Base-by-base conservation (phyloP, 2,888 invertebrate species). In the Tromatobia lineatoria region DNA sequence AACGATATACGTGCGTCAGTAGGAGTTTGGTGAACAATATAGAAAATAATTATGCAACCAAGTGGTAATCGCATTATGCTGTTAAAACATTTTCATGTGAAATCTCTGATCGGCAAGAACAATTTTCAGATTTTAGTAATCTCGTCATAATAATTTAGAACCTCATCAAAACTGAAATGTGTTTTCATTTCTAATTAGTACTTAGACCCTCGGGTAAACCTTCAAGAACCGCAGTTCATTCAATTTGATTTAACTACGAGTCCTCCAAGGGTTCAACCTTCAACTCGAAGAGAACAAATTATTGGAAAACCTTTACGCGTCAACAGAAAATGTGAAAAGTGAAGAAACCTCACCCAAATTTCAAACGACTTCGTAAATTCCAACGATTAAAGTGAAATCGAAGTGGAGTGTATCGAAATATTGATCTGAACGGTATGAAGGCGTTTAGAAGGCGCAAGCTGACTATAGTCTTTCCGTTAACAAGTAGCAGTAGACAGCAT, bases 1-100 rank as follows among this genome's bases (percentile, higher is more conserved):
- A 79, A 71, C 61, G 71, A 79, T 71, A 79, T 54, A 52, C 47
- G 50, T 42, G 61, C 64, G 61, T 64, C 70, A 54, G n/a, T 66
- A 15, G 64, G 38, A 34, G 18, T 29, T 61, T 34, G 18, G 18
- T 18, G 7, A 34, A n/a, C 45, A 25, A 69, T 45, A n/a, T 11
- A n/a, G 38, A 7, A 64, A 61, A 57, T 29, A 25, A 67, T 23
- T 25, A 73, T 47, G 25, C n/a, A 42, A 25, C n/a, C 45, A 20
- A 59, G 29, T 8, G 23, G 34, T n/a, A n/a, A 7, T 38, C 18
- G 10, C 23, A 23, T 10, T 10, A 54, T 10, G 13, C 8, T 15
- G 45, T n/a, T 54, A 20, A 54, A 23, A 2, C 3, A 25, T 23
- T 23, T 20, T 15, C 7, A 10, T 20, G 18, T 18, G 18, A 18